Evolutionary conservation across 37 sponge, comb jelly and placozoan genomes (phyloP), one percentile per base, ranked within the genome.

Genomic region (Theonella swinhoei): DNA sequence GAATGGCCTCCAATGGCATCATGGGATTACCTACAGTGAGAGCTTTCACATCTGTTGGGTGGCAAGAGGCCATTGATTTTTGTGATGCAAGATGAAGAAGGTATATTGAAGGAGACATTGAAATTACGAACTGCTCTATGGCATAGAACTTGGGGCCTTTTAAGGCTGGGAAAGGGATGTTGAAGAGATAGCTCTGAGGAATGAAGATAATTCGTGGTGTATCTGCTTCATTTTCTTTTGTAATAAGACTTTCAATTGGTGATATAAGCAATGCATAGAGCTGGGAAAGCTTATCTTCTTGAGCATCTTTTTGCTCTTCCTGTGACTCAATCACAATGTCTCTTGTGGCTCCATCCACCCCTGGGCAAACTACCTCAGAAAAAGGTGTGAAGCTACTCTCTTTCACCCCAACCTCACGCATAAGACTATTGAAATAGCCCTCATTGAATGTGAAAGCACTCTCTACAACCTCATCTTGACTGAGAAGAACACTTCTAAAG

Each of bases 121-220:
- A 80, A 17, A 80, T 72, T 0, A 75, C 41, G 9, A 67, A 74
- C 22, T 80, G 41, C 38, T 87, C 81, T 38, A 87, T 37, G 1
- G 80, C 76, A 33, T 87, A 80, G 3, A 60, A 43, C 61, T 54
- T 71, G 24, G 70, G 68, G 43, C 40, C 30, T 1, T 75, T 59
- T 14, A 87, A 67, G 54, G 81, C 88, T 40, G 68, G 29, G 64
- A 80, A 87, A 29, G 88, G 88, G n/a, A 87, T 81, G 41, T 36
- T 79, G 60, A 81, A 75, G 39, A 87, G 75, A 62, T 59, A 33
- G 29, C 76, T 38, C 23, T 87, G 88, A 14, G 88, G 88, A 41
- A 87, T 68, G 24, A 87, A 25, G 38, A 75, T 67, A 11, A 87
- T 38, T 22, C 84, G 75, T 0, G 37, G 32, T 20, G 9, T 11